Evolutionary conservation across 2,888 invertebrate species (phyloP).

Genomic region (Malthinus flaveolus): DNA sequence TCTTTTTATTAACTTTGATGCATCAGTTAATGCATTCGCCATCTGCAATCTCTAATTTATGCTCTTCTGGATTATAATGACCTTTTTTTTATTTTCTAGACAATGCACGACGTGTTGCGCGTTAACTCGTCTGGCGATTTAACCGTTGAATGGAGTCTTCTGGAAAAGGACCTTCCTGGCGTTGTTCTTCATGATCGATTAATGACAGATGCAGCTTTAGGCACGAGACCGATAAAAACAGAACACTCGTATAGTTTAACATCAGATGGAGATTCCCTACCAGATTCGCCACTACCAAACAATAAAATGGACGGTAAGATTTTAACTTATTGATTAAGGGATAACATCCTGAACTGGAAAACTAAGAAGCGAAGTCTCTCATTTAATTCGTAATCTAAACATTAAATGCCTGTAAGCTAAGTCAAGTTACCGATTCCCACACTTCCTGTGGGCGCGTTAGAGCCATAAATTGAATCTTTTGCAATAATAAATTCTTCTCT

Average conservation of each 20-base stretch:
- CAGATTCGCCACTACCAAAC: constrained; percentile 64
- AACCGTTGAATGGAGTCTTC: constrained; percentile 69
- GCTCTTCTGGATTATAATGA: neutral
- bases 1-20: too few relatives aligned
- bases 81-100: constrained; percentile 38
- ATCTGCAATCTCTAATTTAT: too few relatives aligned
- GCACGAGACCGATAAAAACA: constrained; percentile 82
- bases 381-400: too few relatives aligned
- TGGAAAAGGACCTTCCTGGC: constrained; percentile 66
- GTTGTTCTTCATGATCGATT: constrained; percentile 87
- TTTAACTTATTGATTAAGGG: neutral
- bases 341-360: neutral
- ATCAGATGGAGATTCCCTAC: constrained; percentile 72
- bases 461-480: too few relatives aligned
- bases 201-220: constrained; percentile 86
- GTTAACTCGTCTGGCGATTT: constrained; percentile 61
- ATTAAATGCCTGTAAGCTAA: too few relatives aligned
- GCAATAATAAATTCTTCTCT: too few relatives aligned
- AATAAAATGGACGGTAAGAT: constrained; percentile 72
- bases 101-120: constrained; percentile 48
- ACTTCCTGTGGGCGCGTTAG: too few relatives aligned
- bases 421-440: too few relatives aligned
- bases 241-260: constrained; percentile 90
- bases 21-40: too few relatives aligned
- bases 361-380: too few relatives aligned